A percentile compares a stretch with the other conserved stretches of the same genome.
These are phyloP conservation scores for Polydrusus pterygomalis DNA, from an alignment of 2,888 invertebrate species.

Conservation along the genomic window DNA sequence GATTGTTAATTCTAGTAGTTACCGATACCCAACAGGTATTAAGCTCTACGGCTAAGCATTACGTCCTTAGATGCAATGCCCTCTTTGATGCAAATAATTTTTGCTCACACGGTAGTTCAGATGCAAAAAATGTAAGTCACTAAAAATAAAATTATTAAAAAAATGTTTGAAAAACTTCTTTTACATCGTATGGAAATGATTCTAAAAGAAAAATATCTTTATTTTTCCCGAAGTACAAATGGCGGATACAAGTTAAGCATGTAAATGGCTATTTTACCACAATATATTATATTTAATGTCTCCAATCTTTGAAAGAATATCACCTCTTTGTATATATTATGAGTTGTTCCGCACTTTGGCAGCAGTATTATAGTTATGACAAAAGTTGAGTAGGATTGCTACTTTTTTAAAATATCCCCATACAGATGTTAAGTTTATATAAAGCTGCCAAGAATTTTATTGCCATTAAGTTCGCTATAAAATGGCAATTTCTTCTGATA, in stretches of 20 bases:
- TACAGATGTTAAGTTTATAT: slow-evolving; percentile 15
- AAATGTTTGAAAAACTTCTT: too few relatives aligned
- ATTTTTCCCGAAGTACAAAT: not conserved
- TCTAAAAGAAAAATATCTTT: not conserved
- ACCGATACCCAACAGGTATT: too few relatives aligned
- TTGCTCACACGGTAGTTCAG: too few relatives aligned
- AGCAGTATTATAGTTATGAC: not conserved
- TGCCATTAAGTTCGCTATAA: slow-evolving; percentile 11
- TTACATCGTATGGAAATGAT: not conserved
- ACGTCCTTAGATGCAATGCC: too few relatives aligned
- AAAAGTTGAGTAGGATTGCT: not conserved
- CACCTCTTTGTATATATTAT: not conserved
- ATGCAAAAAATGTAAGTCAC: too few relatives aligned
- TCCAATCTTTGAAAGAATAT: not conserved
- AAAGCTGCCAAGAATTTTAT: slow-evolving; percentile 13
- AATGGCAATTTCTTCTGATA: slow-evolving; percentile 16
- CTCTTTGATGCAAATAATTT: too few relatives aligned
- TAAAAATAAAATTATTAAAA: too few relatives aligned
- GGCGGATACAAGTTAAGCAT: not conserved
- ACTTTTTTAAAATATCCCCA: slow-evolving; percentile 1
- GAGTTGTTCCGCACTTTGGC: not conserved
- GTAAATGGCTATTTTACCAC: not conserved
- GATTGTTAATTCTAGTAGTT: too few relatives aligned
- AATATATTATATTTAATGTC: not conserved
- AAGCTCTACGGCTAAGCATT: too few relatives aligned